Percentiles rank a stretch among this genome's conserved stretches.
These are phyloP conservation scores for Drosophila neonasuta DNA, from an alignment of 2,888 invertebrate species.

Conservation along the genomic window DNA sequence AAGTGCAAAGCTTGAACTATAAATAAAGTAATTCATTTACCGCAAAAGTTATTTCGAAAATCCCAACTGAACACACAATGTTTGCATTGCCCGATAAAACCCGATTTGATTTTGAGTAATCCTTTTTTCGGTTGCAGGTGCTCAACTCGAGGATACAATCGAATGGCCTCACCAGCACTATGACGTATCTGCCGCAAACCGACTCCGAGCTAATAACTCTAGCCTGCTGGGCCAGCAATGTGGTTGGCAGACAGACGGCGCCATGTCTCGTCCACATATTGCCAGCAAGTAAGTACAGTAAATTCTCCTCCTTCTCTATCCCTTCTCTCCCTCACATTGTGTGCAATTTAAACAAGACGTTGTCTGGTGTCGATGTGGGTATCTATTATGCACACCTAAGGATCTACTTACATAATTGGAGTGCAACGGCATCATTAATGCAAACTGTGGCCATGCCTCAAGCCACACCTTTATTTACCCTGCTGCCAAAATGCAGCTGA, in stretches of 20 bases:
- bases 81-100: conserved; percentile 70
- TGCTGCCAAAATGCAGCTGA: conserved; percentile 41
- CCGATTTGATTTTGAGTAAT: conserved; percentile 62
- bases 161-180: conserved; percentile 84
- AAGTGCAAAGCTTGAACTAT: conserved; percentile 56
- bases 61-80: conserved; percentile 45
- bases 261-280: conserved; percentile 92
- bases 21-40: conserved; percentile 77
- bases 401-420: conserved; percentile 76
- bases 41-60: conserved; percentile 72
- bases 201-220: conserved; percentile 90
- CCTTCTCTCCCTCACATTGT: conserved; percentile 21
- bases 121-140: conserved; percentile 79
- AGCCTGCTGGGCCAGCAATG: conserved; percentile 94
- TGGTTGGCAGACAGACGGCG: conserved; percentile 89
- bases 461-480: conserved; percentile 51
- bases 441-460: conserved; percentile 50
- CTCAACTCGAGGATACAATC: conserved; percentile 83
- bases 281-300: conserved; percentile 88
- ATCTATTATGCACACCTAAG: conserved; percentile 67
- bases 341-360: conserved; percentile 42
- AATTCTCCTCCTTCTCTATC: not conserved
- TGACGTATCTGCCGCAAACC: conserved; percentile 84
- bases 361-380: conserved; percentile 27
- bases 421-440: conserved; percentile 48